These are phyloP conservation scores for Proisotoma minuta DNA, from an alignment of 2,888 invertebrate genomes.

Conservation along the genomic window DNA sequence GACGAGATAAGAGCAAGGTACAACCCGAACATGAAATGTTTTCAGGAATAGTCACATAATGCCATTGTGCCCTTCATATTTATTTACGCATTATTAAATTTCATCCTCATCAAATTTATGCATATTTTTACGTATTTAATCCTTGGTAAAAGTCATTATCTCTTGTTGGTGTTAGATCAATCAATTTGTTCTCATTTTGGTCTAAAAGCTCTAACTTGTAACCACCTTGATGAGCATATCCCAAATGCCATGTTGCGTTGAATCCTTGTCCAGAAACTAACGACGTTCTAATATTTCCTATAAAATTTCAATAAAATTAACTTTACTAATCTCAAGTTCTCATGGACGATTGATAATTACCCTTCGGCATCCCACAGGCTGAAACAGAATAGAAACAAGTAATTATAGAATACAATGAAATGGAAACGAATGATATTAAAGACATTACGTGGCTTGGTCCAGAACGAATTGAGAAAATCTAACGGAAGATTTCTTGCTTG, in stretches of 20 bases:
- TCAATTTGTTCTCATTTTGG: slow-evolving; percentile 73
- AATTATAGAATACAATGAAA: no score
- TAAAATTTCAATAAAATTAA: slow-evolving; percentile 56
- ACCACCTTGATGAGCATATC: slow-evolving; percentile 87
- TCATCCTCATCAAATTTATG: not conserved
- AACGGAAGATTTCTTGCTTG: slow-evolving; percentile 81
- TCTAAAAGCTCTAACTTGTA: slow-evolving; percentile 83
- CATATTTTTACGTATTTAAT: slow-evolving; percentile 74
- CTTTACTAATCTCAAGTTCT: not conserved
- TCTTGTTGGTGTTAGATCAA: slow-evolving; percentile 70
- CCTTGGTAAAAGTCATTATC: slow-evolving; percentile 74
- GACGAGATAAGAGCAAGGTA: slow-evolving; percentile 78
- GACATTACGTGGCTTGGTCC: slow-evolving; percentile 86
- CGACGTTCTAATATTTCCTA: slow-evolving; percentile 73
- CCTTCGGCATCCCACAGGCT: slow-evolving; percentile 95
- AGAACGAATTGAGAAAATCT: slow-evolving; percentile 86
- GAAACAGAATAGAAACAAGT: no score
- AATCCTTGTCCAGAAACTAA: slow-evolving; percentile 75
- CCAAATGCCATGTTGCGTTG: slow-evolving; percentile 88
- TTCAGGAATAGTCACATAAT: slow-evolving; percentile 70
- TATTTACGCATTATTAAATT: not conserved
- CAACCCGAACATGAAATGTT: slow-evolving; percentile 83
- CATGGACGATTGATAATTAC: slow-evolving; percentile 62
- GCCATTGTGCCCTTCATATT: slow-evolving; percentile 74
- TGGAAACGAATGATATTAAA: no score